Evolutionary conservation across 1,140 invertebrate genomes (phyloP), one percentile per base, ranked within the genome.

Genomic region (Hermetia illucens): DNA sequence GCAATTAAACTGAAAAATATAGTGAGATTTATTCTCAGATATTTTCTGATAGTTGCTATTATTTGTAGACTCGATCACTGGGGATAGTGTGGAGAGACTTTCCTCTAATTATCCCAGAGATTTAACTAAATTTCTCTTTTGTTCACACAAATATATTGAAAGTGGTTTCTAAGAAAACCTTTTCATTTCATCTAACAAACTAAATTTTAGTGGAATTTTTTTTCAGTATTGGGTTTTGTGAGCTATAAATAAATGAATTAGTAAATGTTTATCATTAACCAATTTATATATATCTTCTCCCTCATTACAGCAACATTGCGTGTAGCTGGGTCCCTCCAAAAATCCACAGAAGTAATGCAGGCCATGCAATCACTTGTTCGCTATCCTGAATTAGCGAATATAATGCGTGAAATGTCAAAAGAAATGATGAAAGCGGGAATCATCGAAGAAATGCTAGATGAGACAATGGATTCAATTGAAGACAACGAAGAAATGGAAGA

Each of bases 401-500:
- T 90, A 0, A 98, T 98, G 95, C 76, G 90, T 53, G 94, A 98
- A 48, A 69, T 99, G 64, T 95, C 92, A 0, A 94, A 90, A 63
- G 94, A 98, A 72, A 97, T 98, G 93, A 97, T 94, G 86, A 91
- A 84, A 62, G 91, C 93, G 5, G 92, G 94, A n/a, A 96, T 98
- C 31, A 91, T 98, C 41, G 94, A 97, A 58, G 93, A 98, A 67
- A 98, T 99, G 94, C 65, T 98, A 27, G 93, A 98, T 47, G 95
- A 99, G 61, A 94, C 93, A 20, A 82, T 99, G 76, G 90, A 94
- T 44, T 69, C 71, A 4, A 65, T 95, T 30, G 86, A 89, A 52
- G 87, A 91, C 62, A 76, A 82, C 6, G 86, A 91, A 46, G 87
- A 91, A 53, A 71, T 92, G 64, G 89, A 93, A 54, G 87, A 95